Percentiles rank a stretch among this genome's conserved stretches.
Conservation (phyloP, 2,888 invertebrate genomes). For the Harpalus rubripes region DNA sequence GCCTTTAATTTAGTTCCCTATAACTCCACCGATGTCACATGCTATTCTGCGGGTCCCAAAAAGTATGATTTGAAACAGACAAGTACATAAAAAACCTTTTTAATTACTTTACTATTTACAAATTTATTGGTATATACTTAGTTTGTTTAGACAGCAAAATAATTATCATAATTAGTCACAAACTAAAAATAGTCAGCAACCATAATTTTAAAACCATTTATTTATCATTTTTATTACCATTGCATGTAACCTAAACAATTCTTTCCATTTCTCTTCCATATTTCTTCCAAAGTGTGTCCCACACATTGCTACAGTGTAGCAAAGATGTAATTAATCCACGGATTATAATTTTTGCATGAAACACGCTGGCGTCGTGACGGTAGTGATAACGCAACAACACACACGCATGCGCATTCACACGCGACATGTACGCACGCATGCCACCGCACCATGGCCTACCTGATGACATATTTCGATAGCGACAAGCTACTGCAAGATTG, state of each 20-base stretch:
- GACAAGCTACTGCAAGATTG: conserved; percentile 40
- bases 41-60: no score
- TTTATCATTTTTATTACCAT: background rate
- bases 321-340: conserved; percentile 21
- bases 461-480: conserved; percentile 55
- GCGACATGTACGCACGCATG: conserved; percentile 14
- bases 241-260: background rate
- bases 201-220: no score
- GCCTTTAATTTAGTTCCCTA: no score
- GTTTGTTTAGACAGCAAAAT: background rate
- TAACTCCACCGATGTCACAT: no score
- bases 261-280: background rate
- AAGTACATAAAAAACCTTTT: no score
- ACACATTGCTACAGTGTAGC: background rate
- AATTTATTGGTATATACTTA: background rate
- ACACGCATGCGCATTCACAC: conserved; percentile 29
- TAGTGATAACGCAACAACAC: conserved; percentile 40
- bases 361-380: conserved; percentile 21
- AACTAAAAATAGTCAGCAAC: background rate
- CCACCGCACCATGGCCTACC: background rate
- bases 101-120: no score
- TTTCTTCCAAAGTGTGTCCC: background rate
- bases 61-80: no score
- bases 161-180: background rate
- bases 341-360: conserved; percentile 51